phyloP scores from a whole-genome alignment of 2,888 invertebrate species.

The Macropis europaea region DNA sequence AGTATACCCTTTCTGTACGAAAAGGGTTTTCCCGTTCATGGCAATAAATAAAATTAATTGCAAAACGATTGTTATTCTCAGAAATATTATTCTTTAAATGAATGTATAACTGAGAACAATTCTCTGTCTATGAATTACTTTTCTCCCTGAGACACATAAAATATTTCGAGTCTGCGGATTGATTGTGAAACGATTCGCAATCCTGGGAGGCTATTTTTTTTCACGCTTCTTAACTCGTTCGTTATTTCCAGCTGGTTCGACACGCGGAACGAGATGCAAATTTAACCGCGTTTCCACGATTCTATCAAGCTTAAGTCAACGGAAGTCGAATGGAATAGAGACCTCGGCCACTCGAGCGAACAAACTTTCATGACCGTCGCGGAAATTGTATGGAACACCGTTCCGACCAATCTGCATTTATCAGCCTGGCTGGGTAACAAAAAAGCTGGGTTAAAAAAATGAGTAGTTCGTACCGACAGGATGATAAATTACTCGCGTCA shows the following conservation, averaged over 20 bases:
- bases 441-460: background rate
- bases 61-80: no score
- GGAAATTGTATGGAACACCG: slow-evolving; percentile 46
- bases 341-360: slow-evolving; percentile 44
- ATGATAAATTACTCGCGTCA: slow-evolving; percentile 22
- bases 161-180: slow-evolving; percentile 33
- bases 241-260: slow-evolving; percentile 30
- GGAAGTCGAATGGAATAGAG: slow-evolving; percentile 53
- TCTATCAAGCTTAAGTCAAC: slow-evolving; percentile 52
- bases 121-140: background rate
- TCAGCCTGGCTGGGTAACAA: slow-evolving; percentile 5
- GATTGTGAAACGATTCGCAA: slow-evolving; percentile 34
- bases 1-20: no score
- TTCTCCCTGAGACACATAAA: background rate
- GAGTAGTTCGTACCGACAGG: background rate
- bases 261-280: slow-evolving; percentile 64
- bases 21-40: no score
- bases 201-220: slow-evolving; percentile 12
- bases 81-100: background rate
- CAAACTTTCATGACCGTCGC: slow-evolving; percentile 37
- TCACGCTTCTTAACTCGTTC: slow-evolving; percentile 24
- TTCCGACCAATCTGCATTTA: slow-evolving; percentile 35
- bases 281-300: slow-evolving; percentile 63
- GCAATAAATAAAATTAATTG: no score
- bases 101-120: background rate